phyloP scores from a whole-genome alignment of 2,888 invertebrate genomes.

The Coelinius sp. region DNA sequence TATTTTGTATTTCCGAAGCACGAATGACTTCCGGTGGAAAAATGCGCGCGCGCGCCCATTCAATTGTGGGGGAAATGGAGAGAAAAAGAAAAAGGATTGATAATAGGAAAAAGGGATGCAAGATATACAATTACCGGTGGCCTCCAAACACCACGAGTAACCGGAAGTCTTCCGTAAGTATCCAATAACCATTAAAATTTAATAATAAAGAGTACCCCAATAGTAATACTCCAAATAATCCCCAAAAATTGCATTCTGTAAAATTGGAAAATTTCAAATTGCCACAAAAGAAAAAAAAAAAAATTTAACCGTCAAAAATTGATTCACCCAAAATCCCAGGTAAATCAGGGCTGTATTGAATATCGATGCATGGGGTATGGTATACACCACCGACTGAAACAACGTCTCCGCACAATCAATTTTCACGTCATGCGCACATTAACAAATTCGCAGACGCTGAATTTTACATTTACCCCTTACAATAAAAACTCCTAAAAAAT shows the following conservation, averaged over 20 bases:
- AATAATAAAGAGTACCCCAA: too few species aligned
- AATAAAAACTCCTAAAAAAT: not conserved
- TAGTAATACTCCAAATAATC: not conserved
- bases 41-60: constrained; percentile 25
- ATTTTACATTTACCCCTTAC: constrained; percentile 38
- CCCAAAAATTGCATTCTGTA: not conserved
- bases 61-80: constrained; percentile 15
- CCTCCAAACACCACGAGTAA: not conserved
- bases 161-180: constrained; percentile 7
- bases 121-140: constrained; percentile 2
- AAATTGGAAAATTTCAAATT: not conserved
- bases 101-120: constrained; percentile 2
- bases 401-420: not conserved
- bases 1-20: not conserved
- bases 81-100: not conserved
- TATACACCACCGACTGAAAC: constrained; percentile 10
- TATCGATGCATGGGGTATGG: constrained; percentile 29
- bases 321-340: constrained; percentile 23
- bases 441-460: constrained; percentile 25
- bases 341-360: constrained; percentile 32
- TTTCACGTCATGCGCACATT: constrained; percentile 40
- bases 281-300: too few species aligned
- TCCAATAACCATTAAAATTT: not conserved
- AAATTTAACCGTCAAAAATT: too few species aligned
- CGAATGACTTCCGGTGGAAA: not conserved